Base-by-base conservation (phyloP, 2,888 invertebrate genomes). In the Eledona agricola region DNA sequence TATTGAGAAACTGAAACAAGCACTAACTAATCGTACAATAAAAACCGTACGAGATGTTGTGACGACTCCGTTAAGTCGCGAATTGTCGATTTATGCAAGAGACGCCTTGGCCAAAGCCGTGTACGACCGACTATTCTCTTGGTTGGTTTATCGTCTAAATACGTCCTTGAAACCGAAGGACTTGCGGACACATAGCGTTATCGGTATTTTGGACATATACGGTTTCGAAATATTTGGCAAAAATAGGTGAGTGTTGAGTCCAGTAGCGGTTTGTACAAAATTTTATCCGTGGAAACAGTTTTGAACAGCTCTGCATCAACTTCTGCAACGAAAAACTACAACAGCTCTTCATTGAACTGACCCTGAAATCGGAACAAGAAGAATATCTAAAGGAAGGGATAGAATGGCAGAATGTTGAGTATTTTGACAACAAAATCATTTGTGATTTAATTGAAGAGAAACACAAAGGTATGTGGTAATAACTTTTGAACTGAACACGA, bases 261-360 rank as follows among this genome's bases (percentile, higher is more conserved):
- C n/a, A n/a, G n/a, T n/a, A n/a, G n/a, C n/a, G 15, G 4, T 6
- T 29, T 29, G 6, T 3, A 15, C 5, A 19, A 7, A n/a, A 45
- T 43, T 53, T 26, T n/a, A 15, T 7, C 4, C 26, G 13, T 12
- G 2, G 11, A 13, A 9, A 9, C 69, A 89, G 89, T 69, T 90
- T 90, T 74, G 90, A 90, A 74, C 95, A 96, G 77, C 90, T 96
- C 74, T 95, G 95, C 79, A 96, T 96, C 57, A 96, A 96, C 78
- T 95, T 90, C 79, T 96, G 95, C 75, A 96, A 96, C 73, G 95
- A 96, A 78, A 96, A 96, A 75, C 81, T 96, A 54, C 95, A 96
- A 73, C 95, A 96, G 76, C 78, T 96, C 54, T 96, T 96, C 77
- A 95, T 96, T 70, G 89, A 94, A 74, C 77, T 95, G 68, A 95